Conservation (phyloP, 1,140 invertebrate genomes). For the Gonioctena quinquepunctata region DNA sequence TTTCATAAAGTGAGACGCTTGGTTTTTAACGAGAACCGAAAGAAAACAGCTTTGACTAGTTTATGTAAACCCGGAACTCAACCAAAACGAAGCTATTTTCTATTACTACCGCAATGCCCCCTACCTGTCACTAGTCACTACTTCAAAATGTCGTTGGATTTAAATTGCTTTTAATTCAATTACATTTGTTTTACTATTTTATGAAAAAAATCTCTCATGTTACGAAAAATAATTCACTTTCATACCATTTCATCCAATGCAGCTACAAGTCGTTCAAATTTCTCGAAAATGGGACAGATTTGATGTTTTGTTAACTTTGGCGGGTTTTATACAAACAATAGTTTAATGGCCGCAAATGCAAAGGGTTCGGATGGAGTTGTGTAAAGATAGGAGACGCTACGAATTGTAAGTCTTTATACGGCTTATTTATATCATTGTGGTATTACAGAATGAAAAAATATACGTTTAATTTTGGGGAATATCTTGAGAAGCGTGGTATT, state of each 20-base stretch:
- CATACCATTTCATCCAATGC: too few relatives aligned
- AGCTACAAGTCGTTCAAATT: too few relatives aligned
- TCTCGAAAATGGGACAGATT: neutral
- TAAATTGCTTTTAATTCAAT: neutral
- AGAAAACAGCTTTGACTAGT: too few relatives aligned
- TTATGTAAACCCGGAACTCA: too few relatives aligned
- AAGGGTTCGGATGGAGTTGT: constrained; percentile 39
- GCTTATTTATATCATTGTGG: neutral
- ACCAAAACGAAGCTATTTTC: too few relatives aligned
- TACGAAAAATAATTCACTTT: too few relatives aligned
- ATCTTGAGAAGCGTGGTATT: neutral
- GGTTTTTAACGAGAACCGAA: too few relatives aligned
- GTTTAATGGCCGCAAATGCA: constrained; percentile 45
- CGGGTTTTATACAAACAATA: constrained; percentile 44
- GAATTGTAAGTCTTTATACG: constrained; percentile 26
- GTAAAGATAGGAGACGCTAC: constrained; percentile 31
- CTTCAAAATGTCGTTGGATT: neutral
- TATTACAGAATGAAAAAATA: neutral
- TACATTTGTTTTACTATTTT: neutral
- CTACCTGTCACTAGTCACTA: too few relatives aligned
- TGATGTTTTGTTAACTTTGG: constrained; percentile 29
- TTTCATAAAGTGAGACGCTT: too few relatives aligned
- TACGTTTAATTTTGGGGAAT: neutral
- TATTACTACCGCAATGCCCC: too few relatives aligned
- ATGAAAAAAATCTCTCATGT: neutral